Base-by-base conservation (phyloP, 2,888 invertebrate species). In the Netelia melanura region DNA sequence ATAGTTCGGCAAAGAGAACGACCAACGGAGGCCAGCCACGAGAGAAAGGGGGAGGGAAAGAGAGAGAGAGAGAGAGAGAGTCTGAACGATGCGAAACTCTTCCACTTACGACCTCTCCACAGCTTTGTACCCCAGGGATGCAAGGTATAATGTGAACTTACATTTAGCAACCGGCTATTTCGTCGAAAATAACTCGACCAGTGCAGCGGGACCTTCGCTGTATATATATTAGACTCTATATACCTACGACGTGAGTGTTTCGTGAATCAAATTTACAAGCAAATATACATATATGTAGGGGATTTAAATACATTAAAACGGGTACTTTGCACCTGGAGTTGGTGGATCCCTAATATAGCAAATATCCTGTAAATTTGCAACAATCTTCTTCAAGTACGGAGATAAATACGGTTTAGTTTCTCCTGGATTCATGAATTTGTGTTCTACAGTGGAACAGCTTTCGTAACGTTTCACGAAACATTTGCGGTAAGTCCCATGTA, bases 121-220 rank as follows among this genome's bases (percentile, higher is more conserved):
- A 43, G 76, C 56, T 67, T 67, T 48, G 17, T 52, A 21, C 56
- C 58, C 70, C 48, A 58, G 11, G 70, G 72, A 58, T 62, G 64
- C 70, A 65, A 38, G 78, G 54, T 75, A 62, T 83, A 65, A 79
- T 75, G 79, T 65, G 56, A 85, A 48, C 58, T 62, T 78, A 78
- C 64, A 79, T 70, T 75, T 21, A 70, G 74, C 38, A 43, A 30
- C 38, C 58, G 52, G 78, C 52, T 72, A 71, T 78, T 74, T 68
- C 67, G 52, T 64, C 56, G 64, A 71, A 74, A 84, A 67, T 79
- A 76, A 62, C 56, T 65, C 83, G 67, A 54, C 52, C 71, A 30
- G 23, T 23, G 43, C 56, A 81, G n/a, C n/a, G n/a, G 56, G 21
- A 56, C 56, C 56, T 17, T 48, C 48, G 14, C 76, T 38, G 58